Conservation (phyloP, 2,888 invertebrate genomes). For the Oligia strigilis region DNA sequence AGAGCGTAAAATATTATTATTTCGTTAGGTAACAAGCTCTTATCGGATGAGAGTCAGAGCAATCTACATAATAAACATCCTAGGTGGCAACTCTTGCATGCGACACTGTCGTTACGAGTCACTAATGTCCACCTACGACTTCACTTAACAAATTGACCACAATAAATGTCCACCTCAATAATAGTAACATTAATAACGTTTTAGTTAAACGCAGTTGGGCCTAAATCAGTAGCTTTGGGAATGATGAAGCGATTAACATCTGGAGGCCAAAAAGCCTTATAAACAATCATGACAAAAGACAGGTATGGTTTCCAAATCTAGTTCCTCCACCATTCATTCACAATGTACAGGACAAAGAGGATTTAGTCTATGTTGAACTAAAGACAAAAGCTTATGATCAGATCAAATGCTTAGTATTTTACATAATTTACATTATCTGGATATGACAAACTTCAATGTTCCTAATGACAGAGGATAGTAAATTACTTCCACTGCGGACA, state of each 20-base stretch:
- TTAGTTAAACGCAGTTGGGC: constrained; percentile 36
- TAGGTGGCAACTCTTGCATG: constrained; percentile 77
- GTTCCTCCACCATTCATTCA: not conserved
- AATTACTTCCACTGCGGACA: constrained; percentile 70
- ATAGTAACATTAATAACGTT: constrained; percentile 55
- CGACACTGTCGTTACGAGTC: constrained; percentile 82
- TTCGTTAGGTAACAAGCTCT: constrained; percentile 28
- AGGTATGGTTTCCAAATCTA: not conserved
- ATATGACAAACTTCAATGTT: constrained; percentile 42
- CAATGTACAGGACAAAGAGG: not conserved
- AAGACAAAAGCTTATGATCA: not conserved
- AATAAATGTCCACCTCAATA: constrained; percentile 69
- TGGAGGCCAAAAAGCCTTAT: not conserved
- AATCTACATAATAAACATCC: constrained; percentile 77
- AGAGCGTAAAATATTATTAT: constrained; percentile 12
- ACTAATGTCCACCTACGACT: constrained; percentile 80
- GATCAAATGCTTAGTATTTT: not conserved
- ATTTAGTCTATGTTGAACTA: not conserved
- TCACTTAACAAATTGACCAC: constrained; percentile 86
- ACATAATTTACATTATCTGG: constrained; percentile 19
- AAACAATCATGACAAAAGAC: not conserved
- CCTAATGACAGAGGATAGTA: constrained; percentile 64
- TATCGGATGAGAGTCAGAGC: constrained; percentile 58
- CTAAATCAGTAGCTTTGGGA: constrained; percentile 19
- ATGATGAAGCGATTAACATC: constrained; percentile 20